Evolutionary conservation across 35 echinoderm and acorn worm species (phyloP).

Genomic region (Hemicentrotus pulcherrimus): DNA sequence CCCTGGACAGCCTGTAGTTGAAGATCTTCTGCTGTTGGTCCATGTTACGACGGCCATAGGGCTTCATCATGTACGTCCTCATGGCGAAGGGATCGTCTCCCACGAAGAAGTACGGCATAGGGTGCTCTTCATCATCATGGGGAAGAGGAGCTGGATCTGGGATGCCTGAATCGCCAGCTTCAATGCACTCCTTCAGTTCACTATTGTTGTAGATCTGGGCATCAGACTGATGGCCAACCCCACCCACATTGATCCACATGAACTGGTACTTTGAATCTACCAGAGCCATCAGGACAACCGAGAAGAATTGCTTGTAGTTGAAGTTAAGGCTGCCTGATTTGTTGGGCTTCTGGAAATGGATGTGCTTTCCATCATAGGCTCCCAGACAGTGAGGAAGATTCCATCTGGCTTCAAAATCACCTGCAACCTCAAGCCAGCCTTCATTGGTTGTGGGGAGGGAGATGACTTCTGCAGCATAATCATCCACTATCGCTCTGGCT

Average conservation of each 20-base stretch:
- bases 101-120: conserved; percentile 48
- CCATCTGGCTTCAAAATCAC: conserved; percentile 57
- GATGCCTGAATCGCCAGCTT: neutral
- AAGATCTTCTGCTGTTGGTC: conserved; percentile 20
- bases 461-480: conserved; percentile 21
- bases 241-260: too few relatives aligned
- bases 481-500: conserved; percentile 27
- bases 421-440: conserved; percentile 53
- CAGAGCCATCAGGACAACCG: too few relatives aligned
- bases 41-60: conserved; percentile 37
- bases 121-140: neutral
- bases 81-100: conserved; percentile 57
- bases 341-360: too few relatives aligned
- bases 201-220: too few relatives aligned
- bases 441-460: conserved; percentile 37
- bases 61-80: conserved; percentile 57
- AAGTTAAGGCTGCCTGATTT: too few relatives aligned
- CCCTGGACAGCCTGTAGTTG: too few relatives aligned
- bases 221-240: too few relatives aligned
- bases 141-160: too few relatives aligned
- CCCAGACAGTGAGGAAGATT: conserved; percentile 75
- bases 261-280: too few relatives aligned
- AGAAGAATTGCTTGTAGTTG: too few relatives aligned
- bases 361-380: conserved; percentile 75
- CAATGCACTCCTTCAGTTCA: neutral